Conservation (phyloP, 1,140 invertebrate genomes). For the Eumaeus atala region DNA sequence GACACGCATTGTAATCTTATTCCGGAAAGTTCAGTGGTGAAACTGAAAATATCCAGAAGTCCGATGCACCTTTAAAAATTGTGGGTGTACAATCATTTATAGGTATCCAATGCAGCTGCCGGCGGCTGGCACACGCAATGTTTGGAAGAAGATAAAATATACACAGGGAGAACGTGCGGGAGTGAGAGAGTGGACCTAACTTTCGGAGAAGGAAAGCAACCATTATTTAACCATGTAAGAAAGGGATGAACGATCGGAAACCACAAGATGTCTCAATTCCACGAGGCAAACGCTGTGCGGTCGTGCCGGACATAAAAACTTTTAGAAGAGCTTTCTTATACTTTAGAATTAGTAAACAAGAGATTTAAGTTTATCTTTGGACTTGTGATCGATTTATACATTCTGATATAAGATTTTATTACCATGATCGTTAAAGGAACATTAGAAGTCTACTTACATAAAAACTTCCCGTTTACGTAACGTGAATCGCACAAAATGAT, state of each 20-base stretch:
- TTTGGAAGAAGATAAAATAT: slow-evolving; percentile 68
- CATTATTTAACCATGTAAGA: slow-evolving; percentile 35
- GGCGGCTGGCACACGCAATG: slow-evolving; percentile 54
- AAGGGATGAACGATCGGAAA: slow-evolving; percentile 65
- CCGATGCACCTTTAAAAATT: slow-evolving; percentile 46
- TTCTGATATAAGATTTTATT: neutral
- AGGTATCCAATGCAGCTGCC: slow-evolving; percentile 66
- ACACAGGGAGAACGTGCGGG: slow-evolving; percentile 46
- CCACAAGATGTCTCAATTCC: slow-evolving; percentile 74
- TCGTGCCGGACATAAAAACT: slow-evolving; percentile 60
- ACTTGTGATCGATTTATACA: slow-evolving; percentile 1
- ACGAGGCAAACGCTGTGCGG: slow-evolving; percentile 65
- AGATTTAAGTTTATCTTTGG: slow-evolving; percentile 17
- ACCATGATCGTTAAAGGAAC: neutral
- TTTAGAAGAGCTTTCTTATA: slow-evolving; percentile 57
- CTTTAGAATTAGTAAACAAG: slow-evolving; percentile 35
- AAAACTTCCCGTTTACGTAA: no score
- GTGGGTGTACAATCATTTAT: slow-evolving; percentile 66
- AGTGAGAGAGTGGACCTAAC: slow-evolving; percentile 55
- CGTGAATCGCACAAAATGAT: no score
- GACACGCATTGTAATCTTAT: no score
- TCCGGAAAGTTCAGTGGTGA: neutral
- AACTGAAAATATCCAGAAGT: slow-evolving; percentile 33
- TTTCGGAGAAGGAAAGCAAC: slow-evolving; percentile 56
- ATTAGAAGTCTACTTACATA: no score